These are phyloP conservation scores for Galerucella calmariensis DNA, from an alignment of 2,888 invertebrate genomes.

Conservation along the genomic window DNA sequence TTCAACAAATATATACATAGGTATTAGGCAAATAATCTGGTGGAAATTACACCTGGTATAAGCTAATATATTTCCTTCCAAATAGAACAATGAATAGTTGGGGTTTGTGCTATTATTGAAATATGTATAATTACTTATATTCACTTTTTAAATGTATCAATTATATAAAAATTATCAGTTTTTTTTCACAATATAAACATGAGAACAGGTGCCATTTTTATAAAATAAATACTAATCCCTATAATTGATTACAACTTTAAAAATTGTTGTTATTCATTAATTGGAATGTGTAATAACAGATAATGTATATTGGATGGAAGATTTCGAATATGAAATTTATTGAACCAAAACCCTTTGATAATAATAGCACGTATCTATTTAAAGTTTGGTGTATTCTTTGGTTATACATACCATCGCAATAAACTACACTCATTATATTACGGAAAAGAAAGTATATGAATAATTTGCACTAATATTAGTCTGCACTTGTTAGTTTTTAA, in stretches of 20 bases:
- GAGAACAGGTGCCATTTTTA: not conserved
- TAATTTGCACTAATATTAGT: conserved; percentile 19
- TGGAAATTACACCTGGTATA: no score
- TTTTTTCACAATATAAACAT: no score
- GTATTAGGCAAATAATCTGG: no score
- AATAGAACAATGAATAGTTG: no score
- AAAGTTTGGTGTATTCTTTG: not conserved
- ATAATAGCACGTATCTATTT: conserved; percentile 2
- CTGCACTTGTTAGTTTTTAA: conserved; percentile 21
- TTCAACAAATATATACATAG: no score
- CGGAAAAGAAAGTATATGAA: conserved; percentile 23
- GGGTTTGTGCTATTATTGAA: no score
- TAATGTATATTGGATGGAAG: not conserved
- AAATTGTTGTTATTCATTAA: no score
- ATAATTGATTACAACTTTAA: no score
- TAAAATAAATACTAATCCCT: not conserved
- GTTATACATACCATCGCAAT: conserved; percentile 45
- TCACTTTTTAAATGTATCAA: no score
- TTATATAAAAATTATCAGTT: no score
- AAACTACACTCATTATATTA: conserved; percentile 49
- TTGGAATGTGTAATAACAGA: not conserved
- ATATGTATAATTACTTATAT: no score
- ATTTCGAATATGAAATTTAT: not conserved
- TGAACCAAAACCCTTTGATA: not conserved
- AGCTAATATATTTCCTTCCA: no score